Evolutionary conservation across 2,113 vertebrate genomes (phyloP).

Genomic region (Myotis davidii): DNA sequence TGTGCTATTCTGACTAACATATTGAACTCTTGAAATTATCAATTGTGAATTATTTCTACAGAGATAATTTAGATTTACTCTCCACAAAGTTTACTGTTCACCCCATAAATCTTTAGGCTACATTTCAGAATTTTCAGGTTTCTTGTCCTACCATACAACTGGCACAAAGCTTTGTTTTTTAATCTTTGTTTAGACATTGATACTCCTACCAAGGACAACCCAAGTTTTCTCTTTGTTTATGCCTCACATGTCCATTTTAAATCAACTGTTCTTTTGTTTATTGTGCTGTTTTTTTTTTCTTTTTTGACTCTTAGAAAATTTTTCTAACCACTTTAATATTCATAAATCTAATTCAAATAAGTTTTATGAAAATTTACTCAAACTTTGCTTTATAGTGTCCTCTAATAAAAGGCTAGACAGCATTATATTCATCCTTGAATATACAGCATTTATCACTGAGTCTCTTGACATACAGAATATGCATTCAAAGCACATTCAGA

Average conservation of each 20-base stretch:
- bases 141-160: neutral
- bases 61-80: neutral
- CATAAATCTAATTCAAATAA: neutral
- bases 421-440: neutral
- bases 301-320: neutral
- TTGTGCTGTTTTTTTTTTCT: neutral
- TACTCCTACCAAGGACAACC: neutral
- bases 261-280: neutral
- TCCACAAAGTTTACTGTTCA: neutral
- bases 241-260: neutral
- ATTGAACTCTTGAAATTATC: neutral
- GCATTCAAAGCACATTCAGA: neutral
- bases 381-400: neutral
- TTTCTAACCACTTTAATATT: neutral
- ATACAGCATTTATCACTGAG: neutral
- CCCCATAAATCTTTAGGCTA: neutral
- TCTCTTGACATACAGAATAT: neutral
- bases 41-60: neutral
- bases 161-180: neutral
- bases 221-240: neutral
- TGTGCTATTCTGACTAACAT: neutral
- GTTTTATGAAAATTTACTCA: neutral
- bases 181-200: neutral
- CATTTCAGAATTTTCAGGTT: neutral
- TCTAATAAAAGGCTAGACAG: neutral